phyloP scores from a whole-genome alignment of 2,888 invertebrate species.

The Nysson spinosus region DNA sequence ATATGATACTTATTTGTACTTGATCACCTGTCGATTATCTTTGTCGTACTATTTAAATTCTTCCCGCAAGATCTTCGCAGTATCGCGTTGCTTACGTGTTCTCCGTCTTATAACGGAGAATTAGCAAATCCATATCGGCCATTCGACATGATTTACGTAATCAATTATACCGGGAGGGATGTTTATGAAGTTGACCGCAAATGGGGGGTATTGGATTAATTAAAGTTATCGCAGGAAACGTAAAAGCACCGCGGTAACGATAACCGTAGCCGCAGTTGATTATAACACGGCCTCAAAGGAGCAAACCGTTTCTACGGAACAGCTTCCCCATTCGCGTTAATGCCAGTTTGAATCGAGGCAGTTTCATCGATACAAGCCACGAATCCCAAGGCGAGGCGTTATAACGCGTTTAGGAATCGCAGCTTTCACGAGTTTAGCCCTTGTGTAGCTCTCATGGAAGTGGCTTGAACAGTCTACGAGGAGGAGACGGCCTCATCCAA shows the following conservation, averaged over 20 bases:
- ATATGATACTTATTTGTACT: too few relatives aligned
- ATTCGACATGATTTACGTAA: too few relatives aligned
- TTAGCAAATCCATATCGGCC: too few relatives aligned
- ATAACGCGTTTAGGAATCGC: slow-evolving; percentile 49
- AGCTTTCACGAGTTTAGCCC: slow-evolving; percentile 33
- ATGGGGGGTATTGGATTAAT: neutral
- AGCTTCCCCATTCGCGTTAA: slow-evolving; percentile 9
- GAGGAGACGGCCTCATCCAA: slow-evolving; percentile 57
- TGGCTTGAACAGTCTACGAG: slow-evolving; percentile 50
- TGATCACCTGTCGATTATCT: too few relatives aligned
- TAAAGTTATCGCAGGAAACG: neutral
- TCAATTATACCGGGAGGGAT: too few relatives aligned
- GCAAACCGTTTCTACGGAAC: neutral
- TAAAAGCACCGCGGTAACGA: neutral
- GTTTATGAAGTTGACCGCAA: slow-evolving; percentile 3
- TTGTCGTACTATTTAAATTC: too few relatives aligned
- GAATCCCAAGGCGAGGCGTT: slow-evolving; percentile 10
- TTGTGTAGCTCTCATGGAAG: slow-evolving; percentile 28
- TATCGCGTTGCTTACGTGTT: too few relatives aligned
- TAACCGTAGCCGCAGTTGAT: neutral
- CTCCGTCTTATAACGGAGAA: too few relatives aligned
- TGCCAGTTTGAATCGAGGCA: neutral
- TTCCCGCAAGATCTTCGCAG: too few relatives aligned
- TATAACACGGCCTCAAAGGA: neutral
- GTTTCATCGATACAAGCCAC: neutral